Evolutionary conservation across 2,113 vertebrate genomes (phyloP).

Genomic region (Fulmarus glacialis): DNA sequence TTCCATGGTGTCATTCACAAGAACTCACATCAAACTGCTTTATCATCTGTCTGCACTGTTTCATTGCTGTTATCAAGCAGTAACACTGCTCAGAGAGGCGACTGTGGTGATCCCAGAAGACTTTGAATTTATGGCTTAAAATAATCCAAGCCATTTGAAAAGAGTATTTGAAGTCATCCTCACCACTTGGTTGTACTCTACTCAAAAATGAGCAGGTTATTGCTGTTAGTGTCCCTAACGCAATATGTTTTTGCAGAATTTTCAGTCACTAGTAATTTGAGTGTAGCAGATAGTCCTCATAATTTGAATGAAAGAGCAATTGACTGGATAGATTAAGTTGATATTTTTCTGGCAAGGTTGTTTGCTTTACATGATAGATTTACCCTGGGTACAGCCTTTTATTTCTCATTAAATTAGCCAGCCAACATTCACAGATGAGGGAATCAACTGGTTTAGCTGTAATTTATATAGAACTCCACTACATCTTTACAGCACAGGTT

Average conservation of each 20-base stretch:
- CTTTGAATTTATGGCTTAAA: constrained; percentile 19
- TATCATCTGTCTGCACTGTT: constrained; percentile 49
- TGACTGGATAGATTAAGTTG: neutral
- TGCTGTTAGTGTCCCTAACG: neutral
- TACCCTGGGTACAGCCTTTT: neutral
- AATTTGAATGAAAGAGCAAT: neutral
- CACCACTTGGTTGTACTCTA: neutral
- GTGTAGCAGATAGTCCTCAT: neutral
- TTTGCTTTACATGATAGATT: neutral
- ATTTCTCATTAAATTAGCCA: constrained; percentile 7
- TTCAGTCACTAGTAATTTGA: neutral
- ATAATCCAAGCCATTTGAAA: constrained; percentile 22
- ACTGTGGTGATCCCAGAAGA: constrained; percentile 20
- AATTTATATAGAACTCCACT: neutral
- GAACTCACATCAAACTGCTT: constrained; percentile 33
- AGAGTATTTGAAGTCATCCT: constrained; percentile 1
- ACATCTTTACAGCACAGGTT: neutral
- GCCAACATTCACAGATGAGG: neutral
- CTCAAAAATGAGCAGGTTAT: neutral
- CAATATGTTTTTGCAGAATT: neutral
- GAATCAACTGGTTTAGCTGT: neutral
- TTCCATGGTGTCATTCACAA: constrained; percentile 13
- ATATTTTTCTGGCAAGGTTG: neutral
- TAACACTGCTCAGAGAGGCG: constrained; percentile 19
- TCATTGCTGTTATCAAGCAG: constrained; percentile 32